phyloP scores from a whole-genome alignment of 2,113 vertebrate species.

The Sinocyclocheilus grahami region DNA sequence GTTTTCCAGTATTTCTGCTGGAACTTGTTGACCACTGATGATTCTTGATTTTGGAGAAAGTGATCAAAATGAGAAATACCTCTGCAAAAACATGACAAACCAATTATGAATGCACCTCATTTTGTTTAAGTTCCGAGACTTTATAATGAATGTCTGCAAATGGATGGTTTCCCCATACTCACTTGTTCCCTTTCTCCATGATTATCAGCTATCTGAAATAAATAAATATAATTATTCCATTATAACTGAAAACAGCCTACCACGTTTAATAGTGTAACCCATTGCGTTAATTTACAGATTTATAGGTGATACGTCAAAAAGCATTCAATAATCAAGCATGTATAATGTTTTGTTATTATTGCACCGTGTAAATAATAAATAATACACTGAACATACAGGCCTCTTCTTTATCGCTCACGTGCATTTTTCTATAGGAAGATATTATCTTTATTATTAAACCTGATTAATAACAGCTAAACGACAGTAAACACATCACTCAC shows the following conservation, averaged over 20 bases:
- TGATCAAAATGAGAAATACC: slow-evolving; percentile 86
- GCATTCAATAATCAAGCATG: background rate
- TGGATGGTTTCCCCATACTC: slow-evolving; percentile 55
- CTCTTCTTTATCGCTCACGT: background rate
- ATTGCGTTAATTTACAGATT: no score
- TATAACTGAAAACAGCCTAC: no score
- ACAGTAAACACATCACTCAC: background rate
- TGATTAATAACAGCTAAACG: background rate
- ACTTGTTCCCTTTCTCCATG: slow-evolving; percentile 74
- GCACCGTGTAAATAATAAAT: background rate
- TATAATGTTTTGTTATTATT: background rate
- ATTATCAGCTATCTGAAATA: slow-evolving; percentile 56
- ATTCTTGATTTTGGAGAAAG: slow-evolving; percentile 87
- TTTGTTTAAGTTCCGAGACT: background rate
- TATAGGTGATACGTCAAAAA: no score
- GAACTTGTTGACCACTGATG: slow-evolving; percentile 95
- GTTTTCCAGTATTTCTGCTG: slow-evolving; percentile 98
- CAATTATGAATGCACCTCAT: background rate
- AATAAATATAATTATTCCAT: background rate
- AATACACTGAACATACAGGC: background rate
- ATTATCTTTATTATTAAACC: background rate
- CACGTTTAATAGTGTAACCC: no score
- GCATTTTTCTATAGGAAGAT: background rate
- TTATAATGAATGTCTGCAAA: background rate
- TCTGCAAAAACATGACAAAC: slow-evolving; percentile 60